phyloP scores from a whole-genome alignment of 2,113 vertebrate species.

The Erythrolamprus reginae region DNA sequence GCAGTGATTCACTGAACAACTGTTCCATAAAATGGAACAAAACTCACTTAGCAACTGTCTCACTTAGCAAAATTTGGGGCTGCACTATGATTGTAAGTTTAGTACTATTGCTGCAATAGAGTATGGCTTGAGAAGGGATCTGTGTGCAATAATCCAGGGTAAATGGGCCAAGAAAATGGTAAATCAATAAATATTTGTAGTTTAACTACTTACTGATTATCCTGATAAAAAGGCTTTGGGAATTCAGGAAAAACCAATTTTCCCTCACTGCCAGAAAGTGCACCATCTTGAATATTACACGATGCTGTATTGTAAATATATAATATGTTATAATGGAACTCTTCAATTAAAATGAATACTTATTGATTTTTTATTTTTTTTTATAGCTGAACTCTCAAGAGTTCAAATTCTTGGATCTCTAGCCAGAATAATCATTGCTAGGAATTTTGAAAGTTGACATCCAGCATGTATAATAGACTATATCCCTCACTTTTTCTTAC shows the following conservation, averaged over 20 bases:
- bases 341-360: not conserved
- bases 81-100: not conserved
- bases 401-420: not conserved
- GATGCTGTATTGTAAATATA: conserved; percentile 49
- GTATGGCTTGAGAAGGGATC: not conserved
- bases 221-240: conserved; percentile 59
- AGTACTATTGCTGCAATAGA: not conserved
- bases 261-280: conserved; percentile 59
- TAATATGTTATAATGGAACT: not conserved
- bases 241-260: conserved; percentile 70
- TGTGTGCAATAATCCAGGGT: not conserved
- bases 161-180: not conserved
- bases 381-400: not conserved
- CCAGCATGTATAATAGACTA: not conserved
- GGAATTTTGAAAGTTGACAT: not conserved
- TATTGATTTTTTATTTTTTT: not conserved
- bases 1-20: not conserved
- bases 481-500: not conserved
- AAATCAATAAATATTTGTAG: not conserved
- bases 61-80: not conserved
- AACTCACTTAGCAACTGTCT: not conserved
- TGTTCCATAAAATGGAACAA: not conserved
- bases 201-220: conserved; percentile 72
- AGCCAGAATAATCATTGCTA: not conserved
- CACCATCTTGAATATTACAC: conserved; percentile 64